A percentile compares a stretch with the other conserved stretches of the same genome.
Evolutionary conservation across 2,888 invertebrate genomes (phyloP).

Genomic region (Leucoma salicis): DNA sequence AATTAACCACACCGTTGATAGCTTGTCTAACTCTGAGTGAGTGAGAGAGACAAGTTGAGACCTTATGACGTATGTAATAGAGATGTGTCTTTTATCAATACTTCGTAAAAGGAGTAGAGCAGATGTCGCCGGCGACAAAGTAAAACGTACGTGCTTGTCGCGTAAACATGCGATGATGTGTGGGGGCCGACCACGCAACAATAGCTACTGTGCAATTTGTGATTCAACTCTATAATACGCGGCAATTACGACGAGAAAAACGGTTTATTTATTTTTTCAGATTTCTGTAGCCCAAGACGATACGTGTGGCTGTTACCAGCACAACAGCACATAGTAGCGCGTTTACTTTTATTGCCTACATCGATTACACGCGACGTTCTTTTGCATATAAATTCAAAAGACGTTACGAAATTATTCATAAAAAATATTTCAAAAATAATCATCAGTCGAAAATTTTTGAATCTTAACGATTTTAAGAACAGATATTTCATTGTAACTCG

Average conservation of each 20-base stretch:
- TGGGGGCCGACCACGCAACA: constrained; percentile 73
- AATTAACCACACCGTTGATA: constrained; percentile 59
- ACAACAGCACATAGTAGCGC: too few relatives aligned
- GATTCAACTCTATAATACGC: constrained; percentile 70
- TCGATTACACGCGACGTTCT: background rate
- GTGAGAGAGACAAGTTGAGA: constrained; percentile 35
- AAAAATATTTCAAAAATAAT: constrained; percentile 28
- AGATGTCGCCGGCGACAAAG: constrained; percentile 78
- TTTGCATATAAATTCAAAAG: constrained; percentile 4
- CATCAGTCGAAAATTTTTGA: constrained; percentile 31
- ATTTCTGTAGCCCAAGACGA: constrained; percentile 43
- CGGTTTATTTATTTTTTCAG: constrained; percentile 39
- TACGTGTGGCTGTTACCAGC: too few relatives aligned
- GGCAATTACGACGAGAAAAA: constrained; percentile 53
- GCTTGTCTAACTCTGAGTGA: constrained; percentile 34
- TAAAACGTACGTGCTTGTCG: constrained; percentile 75
- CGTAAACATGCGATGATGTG: constrained; percentile 75
- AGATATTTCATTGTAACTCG: constrained; percentile 75
- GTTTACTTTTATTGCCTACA: too few relatives aligned
- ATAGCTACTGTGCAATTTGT: constrained; percentile 75
- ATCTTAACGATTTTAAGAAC: constrained; percentile 75
- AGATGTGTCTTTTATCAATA: constrained; percentile 13
- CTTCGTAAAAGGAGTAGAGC: constrained; percentile 35
- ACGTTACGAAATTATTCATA: constrained; percentile 18
- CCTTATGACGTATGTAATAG: constrained; percentile 39